These are phyloP conservation scores for Drosophila elegans DNA, from an alignment of 1,140 invertebrate genomes.

Conservation along the genomic window DNA sequence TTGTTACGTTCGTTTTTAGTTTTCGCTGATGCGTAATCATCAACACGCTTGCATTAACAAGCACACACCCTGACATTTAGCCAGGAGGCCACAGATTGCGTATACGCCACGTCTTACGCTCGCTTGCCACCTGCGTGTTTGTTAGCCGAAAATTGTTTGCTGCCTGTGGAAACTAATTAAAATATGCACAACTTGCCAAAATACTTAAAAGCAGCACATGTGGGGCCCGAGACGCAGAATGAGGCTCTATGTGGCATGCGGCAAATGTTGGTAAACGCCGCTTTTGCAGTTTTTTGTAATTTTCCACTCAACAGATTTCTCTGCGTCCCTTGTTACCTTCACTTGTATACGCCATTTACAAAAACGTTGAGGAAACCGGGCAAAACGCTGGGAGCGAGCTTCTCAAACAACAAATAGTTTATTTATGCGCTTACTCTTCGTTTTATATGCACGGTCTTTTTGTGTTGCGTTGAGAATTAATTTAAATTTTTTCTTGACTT, in stretches of 20 bases:
- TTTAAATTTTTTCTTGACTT: conserved; percentile 35
- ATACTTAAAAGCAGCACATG: conserved; percentile 65
- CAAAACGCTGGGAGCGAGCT: conserved; percentile 28
- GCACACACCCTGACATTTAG: conserved; percentile 4
- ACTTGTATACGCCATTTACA: conserved; percentile 27
- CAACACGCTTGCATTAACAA: conserved; percentile 9
- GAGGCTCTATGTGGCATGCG: conserved; percentile 35
- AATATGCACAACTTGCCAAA: conserved; percentile 80
- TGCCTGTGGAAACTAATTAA: conserved; percentile 72
- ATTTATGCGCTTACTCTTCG: conserved; percentile 67
- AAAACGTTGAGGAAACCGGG: conserved; percentile 15
- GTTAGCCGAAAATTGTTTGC: conserved; percentile 50
- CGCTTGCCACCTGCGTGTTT: conserved; percentile 36
- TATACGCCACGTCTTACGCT: conserved; percentile 51
- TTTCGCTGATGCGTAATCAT: conserved; percentile 6
- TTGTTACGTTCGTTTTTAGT: background rate
- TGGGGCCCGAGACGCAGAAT: conserved; percentile 2
- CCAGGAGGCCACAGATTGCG: conserved; percentile 44
- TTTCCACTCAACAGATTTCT: conserved; percentile 76
- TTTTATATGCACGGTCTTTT: conserved; percentile 23
- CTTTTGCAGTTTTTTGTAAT: conserved; percentile 76
- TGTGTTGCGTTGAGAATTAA: conserved; percentile 22
- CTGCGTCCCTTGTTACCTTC: conserved; percentile 11
- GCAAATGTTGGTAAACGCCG: conserved; percentile 67
- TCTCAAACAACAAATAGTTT: conserved; percentile 65